A percentile compares a stretch with the other conserved stretches of the same genome.
Conservation (phyloP, 2,888 invertebrate genomes). For the Frankliniella intonsa region DNA sequence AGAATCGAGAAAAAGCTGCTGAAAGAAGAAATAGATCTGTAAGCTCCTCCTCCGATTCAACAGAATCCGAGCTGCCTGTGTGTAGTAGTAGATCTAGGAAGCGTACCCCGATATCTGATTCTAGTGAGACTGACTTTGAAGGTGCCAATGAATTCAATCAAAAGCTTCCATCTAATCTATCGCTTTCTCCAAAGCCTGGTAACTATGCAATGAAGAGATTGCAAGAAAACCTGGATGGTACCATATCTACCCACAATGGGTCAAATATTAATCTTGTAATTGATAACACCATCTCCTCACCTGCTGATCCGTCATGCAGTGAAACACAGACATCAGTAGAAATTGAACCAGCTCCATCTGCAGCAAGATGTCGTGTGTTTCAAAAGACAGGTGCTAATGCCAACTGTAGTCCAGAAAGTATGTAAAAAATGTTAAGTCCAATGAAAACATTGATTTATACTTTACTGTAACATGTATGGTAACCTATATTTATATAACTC, state of each 20-base stretch:
- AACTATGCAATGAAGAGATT: background rate
- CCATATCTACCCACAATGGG: background rate
- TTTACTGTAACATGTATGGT: no score
- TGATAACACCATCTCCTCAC: background rate
- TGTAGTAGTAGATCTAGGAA: background rate
- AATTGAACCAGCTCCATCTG: background rate
- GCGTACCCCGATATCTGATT: background rate
- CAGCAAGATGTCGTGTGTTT: background rate
- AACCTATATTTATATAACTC: no score
- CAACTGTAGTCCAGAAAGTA: background rate
- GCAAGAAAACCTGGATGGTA: background rate
- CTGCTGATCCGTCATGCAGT: background rate
- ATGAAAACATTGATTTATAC: background rate
- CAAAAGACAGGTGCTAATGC: background rate
- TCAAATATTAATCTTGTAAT: background rate
- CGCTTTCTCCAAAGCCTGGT: background rate
- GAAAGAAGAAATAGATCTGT: background rate
- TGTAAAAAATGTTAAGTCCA: background rate
- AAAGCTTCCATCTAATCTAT: background rate
- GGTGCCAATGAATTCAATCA: background rate
- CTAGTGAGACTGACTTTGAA: slow-evolving; percentile 1
- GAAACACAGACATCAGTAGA: background rate
- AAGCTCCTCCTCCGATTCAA: background rate
- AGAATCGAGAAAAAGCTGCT: background rate
- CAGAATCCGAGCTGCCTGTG: background rate